Percentiles rank a stretch among this genome's conserved stretches.
phyloP scores from a whole-genome alignment of 2,888 invertebrate genomes.

The Idaea biselata region DNA sequence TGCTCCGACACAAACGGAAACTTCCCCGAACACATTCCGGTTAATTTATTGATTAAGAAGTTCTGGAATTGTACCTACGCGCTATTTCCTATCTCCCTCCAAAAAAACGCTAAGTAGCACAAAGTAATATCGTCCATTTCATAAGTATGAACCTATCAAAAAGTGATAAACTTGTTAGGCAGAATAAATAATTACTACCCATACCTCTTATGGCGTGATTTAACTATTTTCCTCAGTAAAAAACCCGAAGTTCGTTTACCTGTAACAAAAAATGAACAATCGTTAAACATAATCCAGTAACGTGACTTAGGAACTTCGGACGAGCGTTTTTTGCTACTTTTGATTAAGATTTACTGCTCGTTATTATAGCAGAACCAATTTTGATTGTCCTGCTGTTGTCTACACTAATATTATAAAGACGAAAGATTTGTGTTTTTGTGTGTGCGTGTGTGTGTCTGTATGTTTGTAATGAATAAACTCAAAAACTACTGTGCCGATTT shows the following conservation, averaged over 20 bases:
- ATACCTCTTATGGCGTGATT: constrained; percentile 21
- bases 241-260: constrained; percentile 34
- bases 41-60: background rate
- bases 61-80: too few relatives aligned
- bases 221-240: constrained; percentile 9
- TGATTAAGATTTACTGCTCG: constrained; percentile 20
- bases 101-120: too few relatives aligned
- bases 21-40: background rate
- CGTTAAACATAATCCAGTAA: constrained; percentile 22
- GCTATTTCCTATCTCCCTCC: too few relatives aligned
- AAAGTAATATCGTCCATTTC: too few relatives aligned
- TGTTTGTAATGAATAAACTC: too few relatives aligned
- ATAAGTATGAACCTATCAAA: too few relatives aligned
- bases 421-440: too few relatives aligned
- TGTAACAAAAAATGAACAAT: constrained; percentile 35
- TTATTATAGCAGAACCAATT: constrained; percentile 9
- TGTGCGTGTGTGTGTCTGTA: too few relatives aligned
- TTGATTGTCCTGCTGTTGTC: background rate
- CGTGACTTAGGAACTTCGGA: constrained; percentile 21
- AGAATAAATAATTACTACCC: constrained; percentile 11
- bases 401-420: too few relatives aligned
- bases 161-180: constrained; percentile 1
- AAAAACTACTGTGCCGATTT: too few relatives aligned
- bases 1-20: background rate
- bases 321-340: constrained; percentile 23